Percentiles rank a stretch among this genome's conserved stretches.
phyloP scores from a whole-genome alignment of 1,140 invertebrate species.

The Plectus sambesii region DNA sequence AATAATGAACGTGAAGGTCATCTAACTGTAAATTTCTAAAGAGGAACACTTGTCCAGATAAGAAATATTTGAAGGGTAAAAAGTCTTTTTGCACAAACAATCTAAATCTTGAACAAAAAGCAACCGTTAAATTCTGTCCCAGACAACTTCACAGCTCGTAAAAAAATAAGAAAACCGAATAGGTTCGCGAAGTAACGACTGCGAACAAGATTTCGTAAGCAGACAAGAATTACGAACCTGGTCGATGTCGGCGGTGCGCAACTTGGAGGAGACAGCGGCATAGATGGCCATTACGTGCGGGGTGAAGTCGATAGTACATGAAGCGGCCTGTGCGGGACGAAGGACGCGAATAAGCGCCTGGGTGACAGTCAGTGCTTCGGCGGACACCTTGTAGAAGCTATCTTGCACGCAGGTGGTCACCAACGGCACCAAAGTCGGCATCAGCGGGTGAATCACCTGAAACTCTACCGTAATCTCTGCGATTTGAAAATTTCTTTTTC shows the following conservation, averaged over 20 bases:
- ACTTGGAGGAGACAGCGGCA: slow-evolving; percentile 21
- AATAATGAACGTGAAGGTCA: no score
- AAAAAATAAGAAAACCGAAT: no score
- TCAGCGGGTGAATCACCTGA: slow-evolving; percentile 57
- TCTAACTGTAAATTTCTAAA: no score
- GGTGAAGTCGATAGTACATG: background rate
- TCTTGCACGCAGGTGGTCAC: slow-evolving; percentile 53
- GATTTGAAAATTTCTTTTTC: no score
- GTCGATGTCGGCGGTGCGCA: slow-evolving; percentile 55
- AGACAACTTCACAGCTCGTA: no score
- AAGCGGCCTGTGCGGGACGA: slow-evolving; percentile 45
- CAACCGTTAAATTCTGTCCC: no score
- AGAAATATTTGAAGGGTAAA: no score
- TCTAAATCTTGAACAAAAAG: no score
- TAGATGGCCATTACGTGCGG: slow-evolving; percentile 19
- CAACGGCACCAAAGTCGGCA: slow-evolving; percentile 14
- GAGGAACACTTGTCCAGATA: no score
- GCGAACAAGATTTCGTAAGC: slow-evolving; percentile 1
- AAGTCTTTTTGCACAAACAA: no score
- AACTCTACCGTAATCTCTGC: no score
- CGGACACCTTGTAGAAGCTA: slow-evolving; percentile 82
- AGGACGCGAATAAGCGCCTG: slow-evolving; percentile 90
- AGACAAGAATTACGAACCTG: slow-evolving; percentile 46
- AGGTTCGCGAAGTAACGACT: no score
- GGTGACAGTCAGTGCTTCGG: slow-evolving; percentile 74